These are phyloP conservation scores for Darevskia nairensis DNA, from an alignment of 2,797 vertebrate genomes.

Conservation along the genomic window DNA sequence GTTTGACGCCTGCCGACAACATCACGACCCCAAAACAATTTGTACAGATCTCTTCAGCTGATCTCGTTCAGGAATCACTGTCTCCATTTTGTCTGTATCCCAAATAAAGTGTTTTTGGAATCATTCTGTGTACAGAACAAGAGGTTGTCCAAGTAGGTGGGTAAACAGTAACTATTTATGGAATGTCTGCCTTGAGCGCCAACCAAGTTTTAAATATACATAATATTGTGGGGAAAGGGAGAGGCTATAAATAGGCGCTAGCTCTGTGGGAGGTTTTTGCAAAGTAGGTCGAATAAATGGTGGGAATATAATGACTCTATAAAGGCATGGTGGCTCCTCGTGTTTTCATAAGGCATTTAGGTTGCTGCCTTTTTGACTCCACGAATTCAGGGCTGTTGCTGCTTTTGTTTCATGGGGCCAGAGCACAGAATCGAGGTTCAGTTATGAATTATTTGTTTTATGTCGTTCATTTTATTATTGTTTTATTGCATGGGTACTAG, in stretches of 20 bases:
- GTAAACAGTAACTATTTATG: constrained; percentile 38
- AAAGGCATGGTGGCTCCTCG: neutral
- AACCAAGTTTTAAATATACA: constrained; percentile 32
- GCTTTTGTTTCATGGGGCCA: neutral
- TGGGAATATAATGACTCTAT: constrained; percentile 9
- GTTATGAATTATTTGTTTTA: neutral
- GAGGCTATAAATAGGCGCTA: constrained; percentile 15
- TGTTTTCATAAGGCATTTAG: neutral
- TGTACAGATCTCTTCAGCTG: neutral
- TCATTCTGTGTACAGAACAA: constrained; percentile 12
- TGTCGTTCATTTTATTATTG: neutral
- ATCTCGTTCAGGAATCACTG: neutral
- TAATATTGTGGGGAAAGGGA: constrained; percentile 27
- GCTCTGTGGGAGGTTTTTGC: constrained; percentile 22
- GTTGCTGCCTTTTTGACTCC: neutral
- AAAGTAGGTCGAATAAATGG: neutral
- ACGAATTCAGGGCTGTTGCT: neutral
- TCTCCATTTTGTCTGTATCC: neutral
- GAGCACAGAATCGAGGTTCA: neutral
- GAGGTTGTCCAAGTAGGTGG: constrained; percentile 26
- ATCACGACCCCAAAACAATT: neutral
- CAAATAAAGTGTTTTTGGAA: constrained; percentile 20
- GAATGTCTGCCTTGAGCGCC: constrained; percentile 32
- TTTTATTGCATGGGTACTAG: too few relatives aligned
- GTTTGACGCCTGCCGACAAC: neutral